Percentiles rank a stretch among this genome's conserved stretches.
These are phyloP conservation scores for Lutjanus erythropterus DNA, from an alignment of 2,113 vertebrate genomes.

Conservation along the genomic window DNA sequence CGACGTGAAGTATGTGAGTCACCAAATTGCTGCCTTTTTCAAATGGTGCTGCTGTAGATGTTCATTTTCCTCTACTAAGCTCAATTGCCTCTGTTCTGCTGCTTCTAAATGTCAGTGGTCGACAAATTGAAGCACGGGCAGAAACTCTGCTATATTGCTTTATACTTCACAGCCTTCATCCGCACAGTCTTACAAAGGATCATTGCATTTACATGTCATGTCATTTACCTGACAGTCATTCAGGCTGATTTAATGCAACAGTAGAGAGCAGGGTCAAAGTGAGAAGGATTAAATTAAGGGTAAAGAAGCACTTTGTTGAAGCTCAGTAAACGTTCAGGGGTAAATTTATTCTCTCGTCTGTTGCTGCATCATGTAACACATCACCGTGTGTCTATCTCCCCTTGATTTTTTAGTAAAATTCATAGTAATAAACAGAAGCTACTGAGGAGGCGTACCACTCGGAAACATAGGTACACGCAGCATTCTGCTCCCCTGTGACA, in stretches of 20 bases:
- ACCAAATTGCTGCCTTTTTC: slow-evolving; percentile 72
- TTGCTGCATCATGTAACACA: slow-evolving; percentile 62
- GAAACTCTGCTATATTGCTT: slow-evolving; percentile 13
- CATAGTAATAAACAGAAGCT: slow-evolving; percentile 94
- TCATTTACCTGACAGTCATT: background rate
- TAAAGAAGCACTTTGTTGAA: background rate
- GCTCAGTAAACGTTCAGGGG: background rate
- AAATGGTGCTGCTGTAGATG: slow-evolving; percentile 50
- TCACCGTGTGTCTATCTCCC: slow-evolving; percentile 89
- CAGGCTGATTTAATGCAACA: background rate
- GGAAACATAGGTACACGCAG: slow-evolving; percentile 95
- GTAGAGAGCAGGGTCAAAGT: background rate
- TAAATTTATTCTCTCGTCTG: slow-evolving; percentile 25
- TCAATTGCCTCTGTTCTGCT: slow-evolving; percentile 53
- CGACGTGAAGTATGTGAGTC: slow-evolving; percentile 66
- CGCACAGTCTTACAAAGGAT: background rate
- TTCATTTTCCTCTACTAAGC: slow-evolving; percentile 63
- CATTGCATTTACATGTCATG: background rate
- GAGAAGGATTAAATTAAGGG: background rate
- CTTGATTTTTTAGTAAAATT: slow-evolving; percentile 93
- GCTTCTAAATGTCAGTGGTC: slow-evolving; percentile 64
- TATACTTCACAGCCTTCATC: background rate
- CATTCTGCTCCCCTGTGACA: slow-evolving; percentile 84
- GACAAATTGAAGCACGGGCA: slow-evolving; percentile 26
- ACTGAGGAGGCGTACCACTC: slow-evolving; percentile 90